phyloP scores from a whole-genome alignment of 2,113 vertebrate species.

The Thunnus maccoyii region DNA sequence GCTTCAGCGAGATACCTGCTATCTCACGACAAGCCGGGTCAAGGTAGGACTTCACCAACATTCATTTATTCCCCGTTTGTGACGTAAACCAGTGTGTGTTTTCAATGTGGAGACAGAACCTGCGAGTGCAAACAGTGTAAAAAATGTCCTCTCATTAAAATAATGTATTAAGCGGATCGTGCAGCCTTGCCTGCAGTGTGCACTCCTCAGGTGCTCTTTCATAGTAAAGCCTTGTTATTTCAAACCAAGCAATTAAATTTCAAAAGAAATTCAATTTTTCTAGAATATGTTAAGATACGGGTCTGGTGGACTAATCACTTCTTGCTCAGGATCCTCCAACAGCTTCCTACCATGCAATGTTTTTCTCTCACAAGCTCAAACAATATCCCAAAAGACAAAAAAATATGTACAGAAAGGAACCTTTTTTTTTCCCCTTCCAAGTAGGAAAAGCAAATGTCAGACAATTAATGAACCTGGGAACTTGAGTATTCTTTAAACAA shows the following conservation, averaged over 20 bases:
- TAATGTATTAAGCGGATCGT: no score
- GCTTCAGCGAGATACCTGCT: no score
- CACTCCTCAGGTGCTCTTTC: neutral
- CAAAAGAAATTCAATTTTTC: neutral
- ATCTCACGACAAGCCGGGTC: no score
- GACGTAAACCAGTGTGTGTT: no score
- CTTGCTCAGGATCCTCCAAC: neutral
- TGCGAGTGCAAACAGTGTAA: no score
- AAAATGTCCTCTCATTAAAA: no score
- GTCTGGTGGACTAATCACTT: neutral
- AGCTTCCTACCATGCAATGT: neutral
- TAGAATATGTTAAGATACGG: neutral
- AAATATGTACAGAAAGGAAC: neutral
- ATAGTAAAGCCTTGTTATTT: neutral
- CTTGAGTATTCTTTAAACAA: conserved; percentile 32
- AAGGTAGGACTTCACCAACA: no score
- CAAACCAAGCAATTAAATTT: neutral
- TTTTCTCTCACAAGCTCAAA: conserved; percentile 26
- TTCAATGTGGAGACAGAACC: no score
- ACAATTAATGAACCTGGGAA: conserved; percentile 47
- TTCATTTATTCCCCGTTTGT: no score
- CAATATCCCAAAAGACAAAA: neutral
- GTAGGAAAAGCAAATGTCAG: conserved; percentile 22
- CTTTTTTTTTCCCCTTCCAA: neutral
- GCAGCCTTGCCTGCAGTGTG: neutral